These are phyloP conservation scores for Piscicola geometra DNA, from an alignment of 2,888 invertebrate genomes.

Conservation along the genomic window DNA sequence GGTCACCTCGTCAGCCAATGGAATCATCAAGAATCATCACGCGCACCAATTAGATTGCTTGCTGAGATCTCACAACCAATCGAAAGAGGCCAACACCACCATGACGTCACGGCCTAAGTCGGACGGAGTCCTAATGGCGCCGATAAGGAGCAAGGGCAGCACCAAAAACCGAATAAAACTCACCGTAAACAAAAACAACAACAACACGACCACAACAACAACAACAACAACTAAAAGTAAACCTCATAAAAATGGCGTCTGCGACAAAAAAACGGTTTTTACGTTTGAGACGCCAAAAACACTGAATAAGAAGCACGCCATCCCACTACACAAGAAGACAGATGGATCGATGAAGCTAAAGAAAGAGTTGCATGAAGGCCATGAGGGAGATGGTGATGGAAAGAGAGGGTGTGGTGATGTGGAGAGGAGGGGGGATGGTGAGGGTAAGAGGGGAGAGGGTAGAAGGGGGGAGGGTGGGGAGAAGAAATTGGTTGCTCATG, in stretches of 20 bases:
- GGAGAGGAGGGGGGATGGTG: too few relatives aligned
- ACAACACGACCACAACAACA: background rate
- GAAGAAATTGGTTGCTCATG: too few relatives aligned
- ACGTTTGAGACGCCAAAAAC: background rate
- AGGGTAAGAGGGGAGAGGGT: too few relatives aligned
- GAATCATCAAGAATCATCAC: too few relatives aligned
- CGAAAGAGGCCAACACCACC: background rate
- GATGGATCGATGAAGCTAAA: too few relatives aligned
- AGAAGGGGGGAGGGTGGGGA: too few relatives aligned
- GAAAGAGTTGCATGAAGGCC: too few relatives aligned
- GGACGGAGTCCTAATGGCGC: conserved; percentile 18
- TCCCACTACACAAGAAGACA: too few relatives aligned
- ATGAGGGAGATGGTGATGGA: too few relatives aligned
- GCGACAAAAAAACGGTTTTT: background rate
- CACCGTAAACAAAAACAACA: background rate
- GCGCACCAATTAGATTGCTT: background rate
- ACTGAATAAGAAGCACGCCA: too few relatives aligned
- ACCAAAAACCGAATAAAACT: background rate
- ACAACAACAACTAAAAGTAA: background rate
- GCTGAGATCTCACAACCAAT: background rate
- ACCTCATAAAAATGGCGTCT: background rate
- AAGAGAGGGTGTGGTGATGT: too few relatives aligned
- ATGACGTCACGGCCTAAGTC: conserved; percentile 23
- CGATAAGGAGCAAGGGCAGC: background rate
- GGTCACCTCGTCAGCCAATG: too few relatives aligned